A percentile compares a stretch with the other conserved stretches of the same genome.
Evolutionary conservation across 2,113 vertebrate genomes (phyloP).

Genomic region (Indicator indicator): DNA sequence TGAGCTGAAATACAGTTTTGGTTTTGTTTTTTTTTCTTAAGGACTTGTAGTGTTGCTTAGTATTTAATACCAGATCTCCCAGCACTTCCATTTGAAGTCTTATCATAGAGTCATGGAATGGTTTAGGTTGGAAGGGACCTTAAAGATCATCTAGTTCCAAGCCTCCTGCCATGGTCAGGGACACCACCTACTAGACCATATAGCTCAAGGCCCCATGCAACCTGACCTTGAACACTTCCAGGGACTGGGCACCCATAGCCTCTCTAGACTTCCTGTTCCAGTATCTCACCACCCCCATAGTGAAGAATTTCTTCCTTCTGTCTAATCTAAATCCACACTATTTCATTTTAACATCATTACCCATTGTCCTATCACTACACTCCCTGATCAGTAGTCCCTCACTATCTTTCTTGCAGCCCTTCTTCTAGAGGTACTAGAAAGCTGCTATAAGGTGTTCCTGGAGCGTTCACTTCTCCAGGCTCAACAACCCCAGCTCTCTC

Average conservation of each 20-base stretch:
- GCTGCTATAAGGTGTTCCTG: too few species aligned
- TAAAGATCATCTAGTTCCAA: background rate
- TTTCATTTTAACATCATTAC: background rate
- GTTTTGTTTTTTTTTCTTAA: background rate
- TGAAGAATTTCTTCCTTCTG: too few species aligned
- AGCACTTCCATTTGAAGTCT: background rate
- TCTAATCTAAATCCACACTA: background rate
- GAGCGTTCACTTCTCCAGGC: too few species aligned
- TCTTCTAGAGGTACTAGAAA: background rate
- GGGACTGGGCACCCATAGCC: background rate
- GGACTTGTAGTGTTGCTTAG: background rate
- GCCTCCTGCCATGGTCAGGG: background rate
- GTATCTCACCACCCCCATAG: too few species aligned
- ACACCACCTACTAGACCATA: background rate
- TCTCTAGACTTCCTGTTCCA: background rate
- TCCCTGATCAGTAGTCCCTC: background rate
- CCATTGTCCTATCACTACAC: background rate
- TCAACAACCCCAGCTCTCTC: too few species aligned
- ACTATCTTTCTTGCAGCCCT: background rate
- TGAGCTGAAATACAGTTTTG: background rate
- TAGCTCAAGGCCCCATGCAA: background rate
- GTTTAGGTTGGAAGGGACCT: background rate
- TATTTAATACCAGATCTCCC: background rate
- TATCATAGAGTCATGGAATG: background rate
- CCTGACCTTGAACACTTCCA: background rate